These are phyloP conservation scores for Cherax quadricarinatus DNA, from an alignment of 1,140 invertebrate species.

Conservation along the genomic window DNA sequence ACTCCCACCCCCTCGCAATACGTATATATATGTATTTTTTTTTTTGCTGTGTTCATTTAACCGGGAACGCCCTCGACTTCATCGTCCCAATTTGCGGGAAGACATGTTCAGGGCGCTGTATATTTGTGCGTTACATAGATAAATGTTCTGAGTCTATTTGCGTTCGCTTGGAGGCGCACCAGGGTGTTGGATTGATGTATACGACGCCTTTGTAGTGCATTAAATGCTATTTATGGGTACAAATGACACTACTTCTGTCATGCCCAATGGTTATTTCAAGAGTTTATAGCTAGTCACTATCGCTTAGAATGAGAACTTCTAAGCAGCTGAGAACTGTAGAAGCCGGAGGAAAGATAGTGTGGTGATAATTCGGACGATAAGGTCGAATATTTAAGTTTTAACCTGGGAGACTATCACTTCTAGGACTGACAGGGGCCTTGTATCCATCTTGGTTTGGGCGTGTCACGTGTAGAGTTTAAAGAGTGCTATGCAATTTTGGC, in stretches of 20 bases:
- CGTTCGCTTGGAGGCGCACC: slow-evolving; percentile 7
- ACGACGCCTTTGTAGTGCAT: slow-evolving; percentile 52
- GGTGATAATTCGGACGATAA: neutral
- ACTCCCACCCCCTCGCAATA: neutral
- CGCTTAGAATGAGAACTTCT: slow-evolving; percentile 53
- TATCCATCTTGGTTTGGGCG: neutral
- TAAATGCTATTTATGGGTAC: slow-evolving; percentile 61
- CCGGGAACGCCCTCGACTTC: no score
- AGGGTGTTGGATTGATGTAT: slow-evolving; percentile 64
- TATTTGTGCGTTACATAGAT: slow-evolving; percentile 26
- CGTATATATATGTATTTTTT: no score
- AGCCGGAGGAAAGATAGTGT: neutral
- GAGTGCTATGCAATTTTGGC: neutral
- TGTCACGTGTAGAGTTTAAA: slow-evolving; percentile 10
- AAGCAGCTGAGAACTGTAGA: slow-evolving; percentile 50
- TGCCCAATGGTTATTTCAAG: slow-evolving; percentile 61
- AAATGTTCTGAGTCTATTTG: slow-evolving; percentile 18
- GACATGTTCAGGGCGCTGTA: no score
- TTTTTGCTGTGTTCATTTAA: no score
- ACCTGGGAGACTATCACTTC: neutral
- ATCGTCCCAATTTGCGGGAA: no score
- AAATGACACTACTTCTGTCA: slow-evolving; percentile 68
- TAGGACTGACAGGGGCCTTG: neutral
- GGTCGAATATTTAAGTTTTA: neutral
- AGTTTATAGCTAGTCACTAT: slow-evolving; percentile 62